Base-by-base conservation (phyloP, 2,888 invertebrate species). In the Penaeus monodon region DNA sequence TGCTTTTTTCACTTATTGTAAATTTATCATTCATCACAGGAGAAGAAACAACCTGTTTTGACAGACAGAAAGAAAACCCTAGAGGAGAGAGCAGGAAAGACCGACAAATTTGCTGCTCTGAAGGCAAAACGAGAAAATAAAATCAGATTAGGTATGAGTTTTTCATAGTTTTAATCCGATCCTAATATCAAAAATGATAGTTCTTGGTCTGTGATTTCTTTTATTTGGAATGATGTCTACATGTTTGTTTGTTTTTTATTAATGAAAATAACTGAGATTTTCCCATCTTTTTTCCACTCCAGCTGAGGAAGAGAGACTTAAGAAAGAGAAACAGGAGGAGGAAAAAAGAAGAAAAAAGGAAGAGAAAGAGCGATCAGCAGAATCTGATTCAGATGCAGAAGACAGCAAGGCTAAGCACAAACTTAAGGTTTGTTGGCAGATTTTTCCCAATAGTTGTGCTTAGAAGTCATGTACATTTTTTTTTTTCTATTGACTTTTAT, bases 71-170 rank as follows among this genome's bases (percentile, higher is more conserved):
- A 98, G 91, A 96, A 98, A 90, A 97, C 97, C 91, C 96, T 98
- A 22, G 98, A 97, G 92, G 96, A 96, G 91, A 96, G 96, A 91
- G 95, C 96, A 91, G 95, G 96, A 92, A 92, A 93, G 14, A 97
- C 97, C 91, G 97, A 97, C 88, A 95, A 98, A 84, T 96, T 97
- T 88, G 97, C 96, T 92, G 99, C 99, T 0, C 98, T 99, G 3
- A 95, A 97, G 91, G 98, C 98, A 0, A 95, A 97, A 91, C 93
- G 99, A 0, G 98, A 98, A 92, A 98, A 98, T 84, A 97, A 97
- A 83, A 93, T 86, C 93, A 93, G 90, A 92, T 91, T 89, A 93
- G 92, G 90, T 92, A 92, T 85, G 92, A 92, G 70, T 93, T 93
- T 85, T 93, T 94, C 89, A 93, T 33, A 6, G 38, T 44, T 44